These are phyloP conservation scores for Drosophila maculinotata DNA, from an alignment of 2,888 invertebrate species.

Conservation along the genomic window DNA sequence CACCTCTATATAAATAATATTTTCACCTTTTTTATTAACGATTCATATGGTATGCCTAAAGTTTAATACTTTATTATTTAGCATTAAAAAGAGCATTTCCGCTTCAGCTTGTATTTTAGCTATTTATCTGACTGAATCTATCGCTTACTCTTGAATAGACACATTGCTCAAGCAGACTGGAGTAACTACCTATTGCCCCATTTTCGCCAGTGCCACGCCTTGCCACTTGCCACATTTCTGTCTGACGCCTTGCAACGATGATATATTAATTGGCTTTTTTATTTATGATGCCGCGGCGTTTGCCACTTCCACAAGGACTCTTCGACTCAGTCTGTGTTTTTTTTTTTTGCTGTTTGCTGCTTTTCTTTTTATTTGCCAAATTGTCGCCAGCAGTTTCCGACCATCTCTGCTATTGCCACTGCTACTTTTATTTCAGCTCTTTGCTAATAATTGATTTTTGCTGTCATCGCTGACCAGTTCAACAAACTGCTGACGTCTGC, in stretches of 20 bases:
- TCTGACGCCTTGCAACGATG: constrained; percentile 54
- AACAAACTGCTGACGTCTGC: constrained; percentile 58
- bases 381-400: constrained; percentile 25
- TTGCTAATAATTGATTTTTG: constrained; percentile 50
- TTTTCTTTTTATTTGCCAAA: constrained; percentile 35
- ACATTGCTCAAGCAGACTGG: constrained; percentile 16
- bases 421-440: constrained; percentile 10
- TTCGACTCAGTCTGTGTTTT: neutral
- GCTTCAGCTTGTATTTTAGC: neutral
- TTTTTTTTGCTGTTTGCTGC: neutral
- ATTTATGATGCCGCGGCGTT: constrained; percentile 63
- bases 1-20: no score
- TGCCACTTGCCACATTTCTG: constrained; percentile 28
- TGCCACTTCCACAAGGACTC: constrained; percentile 15
- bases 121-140: neutral
- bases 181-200: neutral
- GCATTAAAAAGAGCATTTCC: neutral
- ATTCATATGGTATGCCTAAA: no score
- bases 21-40: no score
- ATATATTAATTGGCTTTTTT: constrained; percentile 80
- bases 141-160: constrained; percentile 43
- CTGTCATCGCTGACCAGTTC: constrained; percentile 58
- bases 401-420: constrained; percentile 2
- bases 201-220: constrained; percentile 2
- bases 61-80: neutral